phyloP scores from a whole-genome alignment of 2,113 vertebrate species.

The Thalassoma bifasciatum region DNA sequence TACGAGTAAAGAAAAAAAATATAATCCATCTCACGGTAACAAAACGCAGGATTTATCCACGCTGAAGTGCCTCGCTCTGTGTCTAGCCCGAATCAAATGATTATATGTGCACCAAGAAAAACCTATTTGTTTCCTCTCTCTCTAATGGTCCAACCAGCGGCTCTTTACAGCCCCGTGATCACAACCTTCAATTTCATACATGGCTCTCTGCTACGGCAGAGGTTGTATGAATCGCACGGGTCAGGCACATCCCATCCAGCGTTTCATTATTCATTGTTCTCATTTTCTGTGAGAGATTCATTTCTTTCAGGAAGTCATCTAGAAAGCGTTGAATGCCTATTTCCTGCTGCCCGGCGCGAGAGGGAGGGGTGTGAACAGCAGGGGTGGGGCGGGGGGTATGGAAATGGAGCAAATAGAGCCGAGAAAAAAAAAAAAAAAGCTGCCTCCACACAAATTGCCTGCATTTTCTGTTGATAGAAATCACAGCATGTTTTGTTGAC shows the following conservation, averaged over 20 bases:
- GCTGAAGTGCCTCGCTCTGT: constrained; percentile 21
- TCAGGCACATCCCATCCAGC: constrained; percentile 69
- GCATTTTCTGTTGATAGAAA: constrained; percentile 63
- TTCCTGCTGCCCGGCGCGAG: constrained; percentile 64
- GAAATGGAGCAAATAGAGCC: constrained; percentile 68
- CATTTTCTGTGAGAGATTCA: constrained; percentile 72
- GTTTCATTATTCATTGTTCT: constrained; percentile 82
- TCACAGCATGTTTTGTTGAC: constrained; percentile 68
- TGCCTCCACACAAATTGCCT: constrained; percentile 66
- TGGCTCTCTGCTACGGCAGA: constrained; percentile 54
- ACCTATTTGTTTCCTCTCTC: constrained; percentile 62
- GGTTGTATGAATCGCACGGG: constrained; percentile 68
- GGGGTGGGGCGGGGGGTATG: constrained; percentile 39
- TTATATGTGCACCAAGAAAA: constrained; percentile 62
- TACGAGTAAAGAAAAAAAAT: constrained; percentile 39
- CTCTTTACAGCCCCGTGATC: constrained; percentile 70
- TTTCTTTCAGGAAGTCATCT: constrained; percentile 80
- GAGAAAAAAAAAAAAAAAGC: constrained; percentile 52
- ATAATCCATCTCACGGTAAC: constrained; percentile 41
- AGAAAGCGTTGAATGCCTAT: constrained; percentile 77
- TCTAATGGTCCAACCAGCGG: constrained; percentile 52
- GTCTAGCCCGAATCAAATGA: constrained; percentile 61
- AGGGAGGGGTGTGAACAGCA: constrained; percentile 14
- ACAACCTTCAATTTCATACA: constrained; percentile 77
- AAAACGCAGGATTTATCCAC: constrained; percentile 53